Conservation (phyloP, 2,113 vertebrate genomes). For the Scortum barcoo region DNA sequence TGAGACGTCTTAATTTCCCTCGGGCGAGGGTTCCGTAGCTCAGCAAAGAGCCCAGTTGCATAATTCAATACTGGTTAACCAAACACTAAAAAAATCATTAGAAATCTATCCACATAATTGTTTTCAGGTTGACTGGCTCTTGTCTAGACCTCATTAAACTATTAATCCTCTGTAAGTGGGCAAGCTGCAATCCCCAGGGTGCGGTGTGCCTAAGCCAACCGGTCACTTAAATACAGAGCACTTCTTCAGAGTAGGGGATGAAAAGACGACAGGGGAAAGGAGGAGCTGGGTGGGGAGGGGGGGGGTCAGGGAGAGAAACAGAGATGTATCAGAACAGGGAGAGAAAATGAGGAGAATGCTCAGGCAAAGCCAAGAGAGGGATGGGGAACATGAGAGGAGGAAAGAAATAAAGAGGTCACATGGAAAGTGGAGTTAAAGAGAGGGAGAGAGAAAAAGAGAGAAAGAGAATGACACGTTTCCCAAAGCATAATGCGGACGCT, state of each 20-base stretch:
- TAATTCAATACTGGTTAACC: conserved; percentile 79
- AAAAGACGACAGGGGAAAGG: conserved; percentile 5
- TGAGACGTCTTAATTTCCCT: conserved; percentile 67
- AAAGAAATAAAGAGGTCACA: conserved; percentile 33
- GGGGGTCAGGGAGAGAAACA: conserved; percentile 24
- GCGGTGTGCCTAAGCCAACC: conserved; percentile 58
- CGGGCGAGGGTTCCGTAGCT: conserved; percentile 44
- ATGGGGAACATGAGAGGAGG: conserved; percentile 1
- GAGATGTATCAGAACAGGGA: background rate
- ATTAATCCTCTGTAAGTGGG: conserved; percentile 79
- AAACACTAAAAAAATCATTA: conserved; percentile 77
- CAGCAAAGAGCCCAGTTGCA: conserved; percentile 64
- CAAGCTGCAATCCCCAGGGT: conserved; percentile 63
- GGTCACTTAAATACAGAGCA: conserved; percentile 69
- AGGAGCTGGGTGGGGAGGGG: conserved; percentile 34
- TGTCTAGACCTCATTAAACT: conserved; percentile 81
- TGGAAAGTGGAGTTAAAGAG: background rate
- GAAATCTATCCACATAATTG: conserved; percentile 79
- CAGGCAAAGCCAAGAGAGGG: conserved; percentile 40
- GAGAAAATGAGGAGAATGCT: conserved; percentile 39
- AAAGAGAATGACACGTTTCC: conserved; percentile 41
- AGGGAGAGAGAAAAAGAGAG: background rate
- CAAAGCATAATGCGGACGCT: conserved; percentile 41
- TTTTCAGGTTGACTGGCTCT: conserved; percentile 79
- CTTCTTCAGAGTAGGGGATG: conserved; percentile 46